Base-by-base conservation (phyloP, 2,797 vertebrate species). In the Myoxocephalus aenaeus region DNA sequence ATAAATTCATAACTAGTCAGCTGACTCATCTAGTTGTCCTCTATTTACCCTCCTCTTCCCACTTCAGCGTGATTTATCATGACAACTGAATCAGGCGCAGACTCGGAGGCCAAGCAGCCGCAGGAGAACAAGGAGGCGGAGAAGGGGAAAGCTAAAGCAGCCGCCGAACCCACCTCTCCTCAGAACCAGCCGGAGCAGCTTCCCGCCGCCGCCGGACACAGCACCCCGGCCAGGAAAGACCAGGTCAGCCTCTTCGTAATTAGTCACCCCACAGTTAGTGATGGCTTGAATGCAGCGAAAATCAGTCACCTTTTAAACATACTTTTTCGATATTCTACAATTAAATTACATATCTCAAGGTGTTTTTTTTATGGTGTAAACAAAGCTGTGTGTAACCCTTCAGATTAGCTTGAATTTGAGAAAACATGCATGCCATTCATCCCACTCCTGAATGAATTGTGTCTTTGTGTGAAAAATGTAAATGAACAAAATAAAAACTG, bases 21-120 rank as follows among this genome's bases (percentile, higher is more conserved):
- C 83, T 91, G 89, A 92, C 85, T 92, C 88, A 84, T 90, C 77
- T 2, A 2, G 56, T 76, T 86, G 70, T 79, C 57, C 34, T 32
- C 32, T 17, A 29, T 65, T 69, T 53, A 22, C 44, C 56, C 32
- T 40, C 71, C 71, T 38, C 68, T 25, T 4, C 70, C 79, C 79
- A 58, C 91, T 93, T 9, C 93, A 99, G 97, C 91, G 90, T 96
- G 95, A 97, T 93, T 94, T 87, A 97, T 94, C 96, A 99, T 99
- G 98, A 99, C 97, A 56, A 97, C 96, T 59, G 97, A 98, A 96
- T 95, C 96, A 0, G 97, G 96, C 77, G 94, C 96, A 62, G 97
- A 98, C 91, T 96, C 96, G 0, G 97, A 97, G 92, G 95, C 96
- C 80, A 97, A 89, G 87, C 95, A 95, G 92, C 94, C 94, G 72